Evolutionary conservation across 2,113 vertebrate species (phyloP).

Genomic region (Eonycteris spelaea): DNA sequence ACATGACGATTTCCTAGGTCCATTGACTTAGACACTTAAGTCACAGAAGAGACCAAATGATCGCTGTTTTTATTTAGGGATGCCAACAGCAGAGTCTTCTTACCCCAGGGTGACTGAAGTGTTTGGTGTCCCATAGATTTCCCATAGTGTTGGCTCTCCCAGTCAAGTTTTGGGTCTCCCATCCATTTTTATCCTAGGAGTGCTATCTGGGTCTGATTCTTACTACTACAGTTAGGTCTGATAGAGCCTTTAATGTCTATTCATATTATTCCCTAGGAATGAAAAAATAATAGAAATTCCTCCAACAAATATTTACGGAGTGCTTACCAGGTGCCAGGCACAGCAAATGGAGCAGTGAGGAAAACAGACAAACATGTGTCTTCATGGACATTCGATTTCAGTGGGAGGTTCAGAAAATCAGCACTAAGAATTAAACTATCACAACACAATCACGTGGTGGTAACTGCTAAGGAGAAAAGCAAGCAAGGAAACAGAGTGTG

Average conservation of each 20-base stretch:
- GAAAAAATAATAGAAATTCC: neutral
- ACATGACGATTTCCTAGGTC: fast-evolving
- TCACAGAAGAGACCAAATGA: neutral
- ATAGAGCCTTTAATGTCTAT: neutral
- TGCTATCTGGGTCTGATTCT: neutral
- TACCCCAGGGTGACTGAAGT: no score
- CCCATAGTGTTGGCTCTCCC: neutral
- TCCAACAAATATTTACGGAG: neutral
- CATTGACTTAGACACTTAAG: neutral
- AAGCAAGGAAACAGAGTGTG: neutral
- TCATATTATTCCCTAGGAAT: neutral
- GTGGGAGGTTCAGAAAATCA: neutral
- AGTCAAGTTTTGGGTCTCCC: neutral
- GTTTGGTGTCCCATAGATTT: neutral
- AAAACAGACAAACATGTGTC: neutral
- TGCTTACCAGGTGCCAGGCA: neutral
- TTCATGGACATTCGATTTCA: neutral
- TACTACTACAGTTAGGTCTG: neutral
- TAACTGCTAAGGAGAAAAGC: neutral
- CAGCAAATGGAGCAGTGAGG: neutral
- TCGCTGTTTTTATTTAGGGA: neutral
- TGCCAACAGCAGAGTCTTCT: neutral
- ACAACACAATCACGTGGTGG: neutral
- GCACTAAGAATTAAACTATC: neutral
- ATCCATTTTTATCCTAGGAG: neutral